These are phyloP conservation scores for Sphaeridia pumilis DNA, from an alignment of 2,888 invertebrate genomes.

Conservation along the genomic window DNA sequence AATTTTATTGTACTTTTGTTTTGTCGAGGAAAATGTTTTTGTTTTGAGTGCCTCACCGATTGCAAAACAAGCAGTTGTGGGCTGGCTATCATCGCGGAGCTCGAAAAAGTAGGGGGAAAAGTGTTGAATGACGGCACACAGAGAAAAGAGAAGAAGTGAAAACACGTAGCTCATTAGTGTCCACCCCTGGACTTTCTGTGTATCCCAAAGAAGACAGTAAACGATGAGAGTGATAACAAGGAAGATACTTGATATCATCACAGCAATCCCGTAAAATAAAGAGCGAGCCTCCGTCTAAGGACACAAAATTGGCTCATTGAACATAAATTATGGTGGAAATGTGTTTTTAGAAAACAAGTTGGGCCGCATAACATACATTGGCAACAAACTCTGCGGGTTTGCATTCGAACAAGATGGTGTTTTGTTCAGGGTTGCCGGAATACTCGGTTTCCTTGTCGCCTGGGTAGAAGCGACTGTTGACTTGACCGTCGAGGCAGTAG, in stretches of 20 bases:
- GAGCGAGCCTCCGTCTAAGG: neutral
- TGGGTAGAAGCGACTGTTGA: neutral
- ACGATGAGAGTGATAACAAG: conserved; percentile 28
- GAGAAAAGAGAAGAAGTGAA: conserved; percentile 30
- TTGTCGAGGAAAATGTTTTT: neutral
- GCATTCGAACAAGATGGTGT: conserved; percentile 8
- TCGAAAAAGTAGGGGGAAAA: conserved; percentile 14
- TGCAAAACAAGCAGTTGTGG: neutral
- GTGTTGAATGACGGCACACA: conserved; percentile 22
- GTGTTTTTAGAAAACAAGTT: neutral
- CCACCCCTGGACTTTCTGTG: conserved; percentile 31
- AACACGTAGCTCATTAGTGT: conserved; percentile 11
- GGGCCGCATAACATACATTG: neutral
- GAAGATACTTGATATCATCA: conserved; percentile 30
- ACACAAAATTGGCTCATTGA: neutral
- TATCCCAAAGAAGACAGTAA: conserved; percentile 29
- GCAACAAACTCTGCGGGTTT: neutral
- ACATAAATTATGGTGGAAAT: neutral
- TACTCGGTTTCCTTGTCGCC: conserved; percentile 4
- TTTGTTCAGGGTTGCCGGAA: neutral
- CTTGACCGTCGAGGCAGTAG: conserved; percentile 7
- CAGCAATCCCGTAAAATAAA: conserved; percentile 24
- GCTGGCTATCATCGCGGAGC: neutral
- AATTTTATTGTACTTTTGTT: neutral
- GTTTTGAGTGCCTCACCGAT: neutral